These are phyloP conservation scores for Montipora cactus DNA, from an alignment of 64 coral and sea anemone species.

Conservation along the genomic window DNA sequence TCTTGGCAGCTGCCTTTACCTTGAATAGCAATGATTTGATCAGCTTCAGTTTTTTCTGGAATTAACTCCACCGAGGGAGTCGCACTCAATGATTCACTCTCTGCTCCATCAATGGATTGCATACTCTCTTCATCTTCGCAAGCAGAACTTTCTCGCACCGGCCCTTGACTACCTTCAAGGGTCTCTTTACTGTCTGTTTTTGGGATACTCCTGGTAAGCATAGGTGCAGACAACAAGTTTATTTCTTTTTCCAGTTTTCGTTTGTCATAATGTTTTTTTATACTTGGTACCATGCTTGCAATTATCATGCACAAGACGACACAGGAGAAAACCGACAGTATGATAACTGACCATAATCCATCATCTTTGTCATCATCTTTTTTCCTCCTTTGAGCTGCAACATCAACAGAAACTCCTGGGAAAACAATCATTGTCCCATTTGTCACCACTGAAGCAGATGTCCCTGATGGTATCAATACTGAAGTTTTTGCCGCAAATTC, in stretches of 20 bases:
- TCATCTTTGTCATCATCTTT: conserved; percentile 58
- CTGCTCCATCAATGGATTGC: background rate
- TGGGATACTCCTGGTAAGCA: conserved; percentile 2
- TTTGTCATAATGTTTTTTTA: conserved; percentile 75
- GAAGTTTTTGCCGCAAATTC: background rate
- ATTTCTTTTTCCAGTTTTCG: conserved; percentile 51
- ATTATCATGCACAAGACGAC: conserved; percentile 88
- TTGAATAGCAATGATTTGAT: background rate
- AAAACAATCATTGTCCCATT: conserved; percentile 20
- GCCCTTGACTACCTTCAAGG: conserved; percentile 48
- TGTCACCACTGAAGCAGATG: background rate
- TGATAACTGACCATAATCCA: conserved; percentile 79
- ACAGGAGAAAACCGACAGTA: conserved; percentile 81
- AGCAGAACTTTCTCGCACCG: background rate
- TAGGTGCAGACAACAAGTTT: conserved; percentile 25
- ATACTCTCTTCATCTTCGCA: conserved; percentile 27
- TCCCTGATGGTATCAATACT: no score
- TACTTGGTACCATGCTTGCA: conserved; percentile 68
- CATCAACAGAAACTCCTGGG: background rate
- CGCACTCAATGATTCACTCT: background rate
- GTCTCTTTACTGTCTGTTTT: conserved; percentile 45
- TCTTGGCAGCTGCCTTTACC: background rate
- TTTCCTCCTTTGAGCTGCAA: background rate
- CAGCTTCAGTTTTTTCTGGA: conserved; percentile 1
- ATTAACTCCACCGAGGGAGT: background rate